phyloP scores from a whole-genome alignment of 92 coral and sea anemone species.

The Palythoa grandiflora region DNA sequence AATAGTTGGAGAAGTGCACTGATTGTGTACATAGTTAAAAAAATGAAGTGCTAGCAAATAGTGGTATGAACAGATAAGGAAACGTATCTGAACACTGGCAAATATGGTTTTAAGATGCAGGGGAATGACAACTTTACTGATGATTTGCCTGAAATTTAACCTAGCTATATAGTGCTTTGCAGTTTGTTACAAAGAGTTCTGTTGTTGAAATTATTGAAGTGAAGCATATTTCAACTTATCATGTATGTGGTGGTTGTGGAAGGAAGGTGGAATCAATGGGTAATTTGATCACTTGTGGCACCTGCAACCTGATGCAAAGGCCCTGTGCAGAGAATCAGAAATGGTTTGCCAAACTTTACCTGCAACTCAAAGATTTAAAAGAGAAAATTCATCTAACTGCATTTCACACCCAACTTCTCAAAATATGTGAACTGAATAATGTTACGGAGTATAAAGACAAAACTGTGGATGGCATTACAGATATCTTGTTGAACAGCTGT shows the following conservation, averaged over 20 bases:
- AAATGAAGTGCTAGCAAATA: too few relatives aligned
- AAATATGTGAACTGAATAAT: constrained; percentile 30
- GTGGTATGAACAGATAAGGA: not conserved
- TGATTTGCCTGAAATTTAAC: constrained; percentile 12
- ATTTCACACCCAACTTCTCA: not conserved
- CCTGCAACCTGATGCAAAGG: constrained; percentile 19
- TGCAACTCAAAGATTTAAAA: not conserved
- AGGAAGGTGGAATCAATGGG: constrained; percentile 22
- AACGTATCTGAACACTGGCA: constrained; percentile 30
- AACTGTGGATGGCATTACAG: constrained; percentile 6
- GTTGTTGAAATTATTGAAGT: constrained; percentile 17
- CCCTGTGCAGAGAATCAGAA: constrained; percentile 6
- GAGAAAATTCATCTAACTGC: constrained; percentile 1
- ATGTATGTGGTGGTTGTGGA: constrained; percentile 11
- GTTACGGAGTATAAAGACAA: not conserved
- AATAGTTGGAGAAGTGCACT: too few relatives aligned
- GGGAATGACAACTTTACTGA: constrained; percentile 13
- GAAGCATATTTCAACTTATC: constrained; percentile 15
- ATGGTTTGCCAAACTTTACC: constrained; percentile 15
- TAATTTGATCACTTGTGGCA: constrained; percentile 8
- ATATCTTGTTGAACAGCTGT: constrained; percentile 10
- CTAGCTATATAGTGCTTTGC: not conserved
- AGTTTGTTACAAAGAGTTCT: constrained; percentile 1
- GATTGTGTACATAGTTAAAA: too few relatives aligned
- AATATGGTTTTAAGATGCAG: constrained; percentile 35